These are phyloP conservation scores for Babylonia areolata DNA, from an alignment of 1,140 invertebrate species.

Conservation along the genomic window DNA sequence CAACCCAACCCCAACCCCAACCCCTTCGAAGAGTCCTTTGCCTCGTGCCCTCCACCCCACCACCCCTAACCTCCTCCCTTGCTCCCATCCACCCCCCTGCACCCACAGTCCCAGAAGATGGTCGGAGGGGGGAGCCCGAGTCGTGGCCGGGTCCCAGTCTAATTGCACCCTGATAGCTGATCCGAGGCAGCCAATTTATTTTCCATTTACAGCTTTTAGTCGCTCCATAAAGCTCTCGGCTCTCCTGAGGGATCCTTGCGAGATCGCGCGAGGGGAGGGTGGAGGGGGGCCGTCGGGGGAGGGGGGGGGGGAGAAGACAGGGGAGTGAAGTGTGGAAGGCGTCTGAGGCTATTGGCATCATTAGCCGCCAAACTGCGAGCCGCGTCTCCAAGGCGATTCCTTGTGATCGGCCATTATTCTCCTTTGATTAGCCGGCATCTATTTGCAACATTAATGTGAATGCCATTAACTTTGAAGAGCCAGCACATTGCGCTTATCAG, in stretches of 20 bases:
- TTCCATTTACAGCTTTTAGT: constrained; percentile 55
- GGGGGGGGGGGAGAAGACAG: constrained; percentile 28
- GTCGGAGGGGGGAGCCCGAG: background rate
- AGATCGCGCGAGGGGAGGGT: no score
- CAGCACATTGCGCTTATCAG: constrained; percentile 31
- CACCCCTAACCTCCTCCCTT: no score
- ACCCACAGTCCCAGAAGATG: constrained; percentile 17
- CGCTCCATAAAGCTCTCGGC: constrained; percentile 51
- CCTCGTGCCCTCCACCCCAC: no score
- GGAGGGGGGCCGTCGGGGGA: no score
- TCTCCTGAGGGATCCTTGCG: constrained; percentile 39
- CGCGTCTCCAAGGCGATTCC: constrained; percentile 50
- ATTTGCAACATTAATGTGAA: constrained; percentile 42
- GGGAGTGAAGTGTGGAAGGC: constrained; percentile 33
- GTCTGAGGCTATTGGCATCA: constrained; percentile 51
- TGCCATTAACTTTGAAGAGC: constrained; percentile 36
- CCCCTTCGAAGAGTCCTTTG: background rate
- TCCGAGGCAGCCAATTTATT: constrained; percentile 52
- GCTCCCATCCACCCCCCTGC: background rate
- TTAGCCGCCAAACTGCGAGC: constrained; percentile 47
- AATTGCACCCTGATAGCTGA: constrained; percentile 44
- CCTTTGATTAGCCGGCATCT: constrained; percentile 52
- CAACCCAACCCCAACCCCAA: background rate
- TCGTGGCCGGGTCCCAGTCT: constrained; percentile 20
- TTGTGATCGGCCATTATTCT: constrained; percentile 53